Base-by-base conservation (phyloP, 2,113 vertebrate species). In the Crotalus helleri region DNA sequence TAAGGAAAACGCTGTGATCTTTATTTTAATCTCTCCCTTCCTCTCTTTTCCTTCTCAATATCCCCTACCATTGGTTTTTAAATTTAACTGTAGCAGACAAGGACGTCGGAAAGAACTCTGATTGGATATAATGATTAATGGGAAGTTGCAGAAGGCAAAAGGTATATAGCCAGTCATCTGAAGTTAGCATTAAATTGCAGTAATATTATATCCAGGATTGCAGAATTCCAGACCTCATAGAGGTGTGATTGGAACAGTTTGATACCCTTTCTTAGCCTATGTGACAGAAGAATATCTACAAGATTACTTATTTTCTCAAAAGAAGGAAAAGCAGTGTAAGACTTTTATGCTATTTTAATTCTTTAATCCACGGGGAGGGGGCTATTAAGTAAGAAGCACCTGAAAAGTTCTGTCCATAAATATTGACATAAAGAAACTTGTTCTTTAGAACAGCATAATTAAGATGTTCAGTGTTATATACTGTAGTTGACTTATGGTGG, bases 51-150 rank as follows among this genome's bases (percentile, higher is more conserved):
- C 93, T 95, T 93, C 39, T 44, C 0, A 0, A 44, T 21, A 88
- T 53, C 92, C 33, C 61, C 57, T 46, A n/a, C 44, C 23, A 92
- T 7, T 7, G 0, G 23, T 91, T 95, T 91, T 96, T 58, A 90
- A 94, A 92, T 93, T 93, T 91, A 96, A 95, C 59, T 33, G 4
- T 81, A 90, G 93, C 93, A 93, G 93, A 54, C 95, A 81, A 91
- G 95, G 95, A 95, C 92, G 93, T 97, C 94, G 24, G 89, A 95
- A 81, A 96, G 92, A 96, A 96, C 97, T 95, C 96, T 96, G 93
- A 96, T 97, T 97, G 97, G 90, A 64, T 89, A 92, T 94, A 87
- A 85, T 58, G 57, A 26, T 90, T 69, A 59, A 15, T 7, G 88
- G 85, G 94, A 93, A 93, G 92, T 94, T 95, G 93, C 85, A 44